Evolutionary conservation across 2,113 vertebrate genomes (phyloP), one percentile per base, ranked within the genome.

Genomic region (Ochotona princeps): DNA sequence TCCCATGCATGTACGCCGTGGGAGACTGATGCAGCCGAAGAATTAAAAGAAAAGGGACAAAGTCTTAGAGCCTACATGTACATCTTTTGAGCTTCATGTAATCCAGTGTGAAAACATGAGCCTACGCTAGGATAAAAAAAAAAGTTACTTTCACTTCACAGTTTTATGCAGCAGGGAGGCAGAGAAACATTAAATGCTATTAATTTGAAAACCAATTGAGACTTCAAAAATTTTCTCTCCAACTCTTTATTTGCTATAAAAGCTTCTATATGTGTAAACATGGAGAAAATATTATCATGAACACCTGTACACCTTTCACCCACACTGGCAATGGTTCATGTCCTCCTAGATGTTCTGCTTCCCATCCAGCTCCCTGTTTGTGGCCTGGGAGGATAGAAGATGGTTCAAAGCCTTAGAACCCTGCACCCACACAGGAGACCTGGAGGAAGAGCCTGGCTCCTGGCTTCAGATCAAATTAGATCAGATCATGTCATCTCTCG

Each of bases 121-220:
- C 32, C 14, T 87, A 9, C 11, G 14, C 74, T n/a, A 84, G 8
- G 44, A 26, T 13, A 12, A 61, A 2, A 74, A 23, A n/a, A 63
- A 35, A 74, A n/a, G n/a, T 47, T 74, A 81, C n/a, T 88, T 65
- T 57, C 32, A 81, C 8, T 63, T 20, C 2, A 11, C 61, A 57
- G 47, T 47, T 83, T 89, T 67, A 76, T 57, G 63, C 28, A 66
- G 21, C 35, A 84, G 14, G 26, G 32, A 90, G 38, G 15, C 38
- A 79, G 2, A 61, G 6, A 10, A 1, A 81, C 75, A 66, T n/a
- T 57, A 47, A 8, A 10, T 81, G 63, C 25, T 74, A 38, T 17
- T 85, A 57, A 74, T 74, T 73, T 84, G 72, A 76, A 92, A 76
- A 75, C 23, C 13, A 51, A 72, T 1, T 94, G 73, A 83, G 14